Evolutionary conservation across 53 echinoderm and acorn worm genomes (phyloP).

Genomic region (Holothuria scabra): DNA sequence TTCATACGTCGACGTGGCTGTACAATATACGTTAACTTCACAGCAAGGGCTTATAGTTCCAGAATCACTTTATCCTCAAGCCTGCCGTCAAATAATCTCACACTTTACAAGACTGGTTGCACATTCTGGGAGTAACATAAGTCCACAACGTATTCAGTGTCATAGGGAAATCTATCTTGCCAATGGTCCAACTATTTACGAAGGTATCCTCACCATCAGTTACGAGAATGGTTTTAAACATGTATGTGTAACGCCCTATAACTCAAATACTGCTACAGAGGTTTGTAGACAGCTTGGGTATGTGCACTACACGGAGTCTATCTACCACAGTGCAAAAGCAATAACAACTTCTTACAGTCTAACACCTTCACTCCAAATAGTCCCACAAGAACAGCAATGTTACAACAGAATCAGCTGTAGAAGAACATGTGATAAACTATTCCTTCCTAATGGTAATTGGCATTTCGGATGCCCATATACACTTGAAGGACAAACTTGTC

Average conservation of each 20-base stretch:
- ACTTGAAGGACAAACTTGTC: conserved; percentile 42
- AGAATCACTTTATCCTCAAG: conserved; percentile 5
- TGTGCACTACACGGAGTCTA: neutral
- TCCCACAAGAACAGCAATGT: neutral
- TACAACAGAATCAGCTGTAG: neutral
- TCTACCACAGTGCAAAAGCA: neutral
- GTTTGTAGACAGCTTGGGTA: neutral
- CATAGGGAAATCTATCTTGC: neutral
- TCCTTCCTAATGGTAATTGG: conserved; percentile 18
- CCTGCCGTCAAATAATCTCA: neutral
- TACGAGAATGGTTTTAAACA: neutral
- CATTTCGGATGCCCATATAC: conserved; percentile 14
- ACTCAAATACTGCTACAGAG: neutral
- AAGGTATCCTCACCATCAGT: conserved; percentile 35
- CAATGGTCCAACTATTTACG: conserved; percentile 25
- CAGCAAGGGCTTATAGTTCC: neutral
- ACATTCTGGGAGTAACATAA: neutral
- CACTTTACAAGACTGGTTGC: neutral
- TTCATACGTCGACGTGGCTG: conserved; percentile 29
- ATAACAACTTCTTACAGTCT: neutral
- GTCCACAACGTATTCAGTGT: neutral
- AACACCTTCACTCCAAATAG: neutral
- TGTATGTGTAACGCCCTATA: neutral
- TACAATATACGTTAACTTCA: conserved; percentile 23
- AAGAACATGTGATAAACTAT: conserved; percentile 17